Evolutionary conservation across 2,797 vertebrate genomes (phyloP).

Genomic region (Ctenopoma kingsleyae): DNA sequence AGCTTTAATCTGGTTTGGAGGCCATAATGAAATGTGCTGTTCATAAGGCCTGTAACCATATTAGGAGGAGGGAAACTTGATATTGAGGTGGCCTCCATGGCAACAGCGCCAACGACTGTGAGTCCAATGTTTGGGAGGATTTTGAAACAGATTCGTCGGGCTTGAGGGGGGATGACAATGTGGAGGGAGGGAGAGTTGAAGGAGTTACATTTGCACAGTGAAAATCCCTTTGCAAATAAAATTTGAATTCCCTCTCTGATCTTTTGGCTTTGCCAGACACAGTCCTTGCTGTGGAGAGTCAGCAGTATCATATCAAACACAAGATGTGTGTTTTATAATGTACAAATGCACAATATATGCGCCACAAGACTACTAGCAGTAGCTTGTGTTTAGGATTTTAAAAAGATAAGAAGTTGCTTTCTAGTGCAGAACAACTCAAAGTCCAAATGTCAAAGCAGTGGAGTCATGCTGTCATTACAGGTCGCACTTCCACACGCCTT

Average conservation of each 20-base stretch:
- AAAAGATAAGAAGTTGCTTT: slow-evolving; percentile 10
- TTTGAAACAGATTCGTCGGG: slow-evolving; percentile 67
- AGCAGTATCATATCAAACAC: slow-evolving; percentile 13
- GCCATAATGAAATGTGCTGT: slow-evolving; percentile 81
- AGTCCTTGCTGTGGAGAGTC: slow-evolving; percentile 17
- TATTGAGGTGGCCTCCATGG: slow-evolving; percentile 77
- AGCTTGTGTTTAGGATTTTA: slow-evolving; percentile 11
- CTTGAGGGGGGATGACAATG: slow-evolving; percentile 66
- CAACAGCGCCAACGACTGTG: slow-evolving; percentile 55
- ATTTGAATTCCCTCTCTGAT: slow-evolving; percentile 65
- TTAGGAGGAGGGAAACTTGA: slow-evolving; percentile 72
- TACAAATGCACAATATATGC: slow-evolving; percentile 1
- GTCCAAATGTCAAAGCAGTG: slow-evolving; percentile 27
- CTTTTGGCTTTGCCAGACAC: slow-evolving; percentile 45
- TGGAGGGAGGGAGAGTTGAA: slow-evolving; percentile 27
- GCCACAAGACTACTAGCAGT: slow-evolving; percentile 3
- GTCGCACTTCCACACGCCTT: slow-evolving; percentile 13
- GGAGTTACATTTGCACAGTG: slow-evolving; percentile 52
- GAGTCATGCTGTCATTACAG: too few species aligned
- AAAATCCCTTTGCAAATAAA: slow-evolving; percentile 66
- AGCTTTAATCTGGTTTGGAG: slow-evolving; percentile 77
- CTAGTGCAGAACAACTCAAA: slow-evolving; percentile 7
- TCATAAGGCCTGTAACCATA: slow-evolving; percentile 76
- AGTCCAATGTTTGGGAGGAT: slow-evolving; percentile 72
- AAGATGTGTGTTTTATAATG: slow-evolving; percentile 11